These are phyloP conservation scores for Sipha flava DNA, from an alignment of 1,140 invertebrate species.

Conservation along the genomic window DNA sequence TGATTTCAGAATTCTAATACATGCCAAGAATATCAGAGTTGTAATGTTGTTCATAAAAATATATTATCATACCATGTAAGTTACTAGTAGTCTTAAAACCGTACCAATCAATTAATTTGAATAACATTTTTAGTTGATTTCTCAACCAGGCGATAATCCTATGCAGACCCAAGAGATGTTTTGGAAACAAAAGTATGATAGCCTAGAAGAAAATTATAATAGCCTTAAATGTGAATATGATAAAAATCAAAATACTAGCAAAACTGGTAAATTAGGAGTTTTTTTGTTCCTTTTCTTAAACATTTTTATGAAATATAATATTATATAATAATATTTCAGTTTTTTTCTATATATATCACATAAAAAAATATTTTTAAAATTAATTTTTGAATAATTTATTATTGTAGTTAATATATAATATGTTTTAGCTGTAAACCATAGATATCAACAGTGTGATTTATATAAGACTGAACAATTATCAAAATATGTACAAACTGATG, in stretches of 20 bases:
- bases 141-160: background rate
- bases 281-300: background rate
- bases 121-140: background rate
- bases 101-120: background rate
- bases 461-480: background rate
- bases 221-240: background rate
- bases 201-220: background rate
- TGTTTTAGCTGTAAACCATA: background rate
- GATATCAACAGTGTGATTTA: background rate
- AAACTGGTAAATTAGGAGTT: background rate
- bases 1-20: background rate
- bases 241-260: background rate
- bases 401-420: background rate
- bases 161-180: constrained; percentile 9
- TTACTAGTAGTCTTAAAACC: background rate
- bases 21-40: background rate
- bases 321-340: too few relatives aligned
- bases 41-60: background rate
- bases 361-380: too few relatives aligned
- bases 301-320: too few relatives aligned
- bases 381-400: too few relatives aligned
- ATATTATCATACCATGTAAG: background rate
- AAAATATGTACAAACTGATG: background rate
- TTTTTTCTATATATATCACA: too few relatives aligned
- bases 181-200: constrained; percentile 5